Percentiles rank a stretch among this genome's conserved stretches.
phyloP scores from a whole-genome alignment of 2,113 vertebrate genomes.

The Porphyrio hochstetteri region DNA sequence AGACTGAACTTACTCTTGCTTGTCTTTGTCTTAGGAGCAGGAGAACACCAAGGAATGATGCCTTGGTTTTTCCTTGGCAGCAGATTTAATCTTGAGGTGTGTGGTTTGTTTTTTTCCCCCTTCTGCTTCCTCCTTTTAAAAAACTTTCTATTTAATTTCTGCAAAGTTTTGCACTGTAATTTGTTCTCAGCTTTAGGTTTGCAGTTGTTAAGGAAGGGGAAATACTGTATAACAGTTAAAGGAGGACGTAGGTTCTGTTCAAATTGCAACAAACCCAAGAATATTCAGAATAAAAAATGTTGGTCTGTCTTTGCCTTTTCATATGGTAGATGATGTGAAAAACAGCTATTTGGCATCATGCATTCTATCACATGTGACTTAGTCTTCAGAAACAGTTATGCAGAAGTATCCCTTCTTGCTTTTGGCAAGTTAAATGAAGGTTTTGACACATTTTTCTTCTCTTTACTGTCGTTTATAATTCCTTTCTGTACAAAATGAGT shows the following conservation, averaged over 20 bases:
- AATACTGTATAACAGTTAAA: neutral
- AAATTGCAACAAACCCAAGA: neutral
- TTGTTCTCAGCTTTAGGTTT: neutral
- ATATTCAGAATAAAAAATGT: neutral
- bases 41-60: constrained; percentile 33
- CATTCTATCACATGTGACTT: neutral
- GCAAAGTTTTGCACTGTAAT: neutral
- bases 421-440: neutral
- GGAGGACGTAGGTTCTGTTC: neutral
- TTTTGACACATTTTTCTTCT: neutral
- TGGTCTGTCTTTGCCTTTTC: neutral
- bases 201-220: accelerated
- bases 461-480: neutral
- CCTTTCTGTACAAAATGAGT: neutral
- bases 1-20: constrained; percentile 48
- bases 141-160: neutral
- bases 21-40: constrained; percentile 53
- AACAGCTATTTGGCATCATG: neutral
- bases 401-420: neutral
- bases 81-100: neutral
- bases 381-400: neutral
- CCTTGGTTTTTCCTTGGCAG: constrained; percentile 24
- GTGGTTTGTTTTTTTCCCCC: neutral
- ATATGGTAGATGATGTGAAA: neutral
- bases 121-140: neutral